A percentile compares a stretch with the other conserved stretches of the same genome.
phyloP scores from a whole-genome alignment of 1,140 invertebrate species.

The Linepithema humile region DNA sequence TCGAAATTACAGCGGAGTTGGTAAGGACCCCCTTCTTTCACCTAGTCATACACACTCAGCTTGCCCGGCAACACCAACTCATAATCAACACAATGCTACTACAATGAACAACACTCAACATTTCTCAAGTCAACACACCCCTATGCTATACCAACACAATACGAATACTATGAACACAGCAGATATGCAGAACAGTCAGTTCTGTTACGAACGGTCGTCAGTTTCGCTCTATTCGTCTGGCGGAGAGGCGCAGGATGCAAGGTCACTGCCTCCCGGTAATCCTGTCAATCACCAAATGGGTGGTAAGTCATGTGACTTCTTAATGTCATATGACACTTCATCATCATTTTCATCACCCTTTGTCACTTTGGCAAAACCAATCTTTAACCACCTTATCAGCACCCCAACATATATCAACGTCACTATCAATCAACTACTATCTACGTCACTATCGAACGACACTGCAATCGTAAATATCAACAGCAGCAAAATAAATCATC shows the following conservation, averaged over 20 bases:
- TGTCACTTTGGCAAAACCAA: background rate
- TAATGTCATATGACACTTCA: constrained; percentile 82
- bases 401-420: background rate
- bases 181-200: constrained; percentile 85
- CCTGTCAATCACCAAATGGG: constrained; percentile 85
- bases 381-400: background rate
- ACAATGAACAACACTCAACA: constrained; percentile 84
- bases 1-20: constrained; percentile 83
- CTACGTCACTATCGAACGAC: too few relatives aligned
- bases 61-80: constrained; percentile 79
- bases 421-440: too few relatives aligned
- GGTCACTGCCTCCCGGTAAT: constrained; percentile 82
- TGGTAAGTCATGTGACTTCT: constrained; percentile 86
- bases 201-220: constrained; percentile 86
- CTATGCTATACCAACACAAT: constrained; percentile 83
- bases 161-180: constrained; percentile 80
- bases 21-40: constrained; percentile 84
- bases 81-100: constrained; percentile 82
- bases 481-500: too few relatives aligned
- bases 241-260: constrained; percentile 84
- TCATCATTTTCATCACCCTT: constrained; percentile 61
- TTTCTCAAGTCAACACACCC: constrained; percentile 82
- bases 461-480: too few relatives aligned
- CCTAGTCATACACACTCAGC: constrained; percentile 85
- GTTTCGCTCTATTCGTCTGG: constrained; percentile 85